Evolutionary conservation across 2,797 vertebrate genomes (phyloP), one percentile per base, ranked within the genome.

Genomic region (Myoxocephalus aenaeus): DNA sequence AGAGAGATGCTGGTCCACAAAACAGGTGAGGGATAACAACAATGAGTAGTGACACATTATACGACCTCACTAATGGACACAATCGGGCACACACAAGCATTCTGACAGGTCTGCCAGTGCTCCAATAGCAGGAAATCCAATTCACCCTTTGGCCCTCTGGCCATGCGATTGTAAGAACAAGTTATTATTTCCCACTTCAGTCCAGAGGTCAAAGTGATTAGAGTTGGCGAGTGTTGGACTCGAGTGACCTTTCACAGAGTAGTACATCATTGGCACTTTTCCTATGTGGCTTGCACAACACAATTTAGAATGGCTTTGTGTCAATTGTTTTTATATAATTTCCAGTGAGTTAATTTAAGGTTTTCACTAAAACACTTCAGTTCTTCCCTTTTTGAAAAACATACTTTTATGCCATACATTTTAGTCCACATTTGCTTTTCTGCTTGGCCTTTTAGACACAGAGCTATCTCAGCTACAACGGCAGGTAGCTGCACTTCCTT

Each of bases 1-100:
- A 95, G 97, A 92, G 98, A 99, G 94, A 97, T 98, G 96, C 95
- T 99, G 88, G 92, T 96, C 25, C 95, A 98, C 91, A 98, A 94
- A 95, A 95, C 96, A 89, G 97, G 98, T 99, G 90, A 96, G 94
- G 85, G 80, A 68, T 15, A 17, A 44, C 20, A 46, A 44, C 36
- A 32, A 2, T 1, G 8, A 84, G 67, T 1, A 10, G 44, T 10
- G 18, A 22, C 25, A 20, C 15, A 42, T 64, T 32, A 29, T 20
- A 1, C 17, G 1, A 53, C 38, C 14, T 48, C 14, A 20, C 46
- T 34, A 29, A 61, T 40, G 38, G 17, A 57, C 42, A 59, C 25
- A 65, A 57, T 72, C 4, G 10, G 38, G 2, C 25, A 32, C 29
- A 70, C 22, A 25, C 80, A 71, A 72, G 13, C 63, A 27, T 38